A percentile compares a stretch with the other conserved stretches of the same genome.
These are phyloP conservation scores for Mastomys natalensis DNA, from an alignment of 2,113 vertebrate genomes.

Conservation along the genomic window DNA sequence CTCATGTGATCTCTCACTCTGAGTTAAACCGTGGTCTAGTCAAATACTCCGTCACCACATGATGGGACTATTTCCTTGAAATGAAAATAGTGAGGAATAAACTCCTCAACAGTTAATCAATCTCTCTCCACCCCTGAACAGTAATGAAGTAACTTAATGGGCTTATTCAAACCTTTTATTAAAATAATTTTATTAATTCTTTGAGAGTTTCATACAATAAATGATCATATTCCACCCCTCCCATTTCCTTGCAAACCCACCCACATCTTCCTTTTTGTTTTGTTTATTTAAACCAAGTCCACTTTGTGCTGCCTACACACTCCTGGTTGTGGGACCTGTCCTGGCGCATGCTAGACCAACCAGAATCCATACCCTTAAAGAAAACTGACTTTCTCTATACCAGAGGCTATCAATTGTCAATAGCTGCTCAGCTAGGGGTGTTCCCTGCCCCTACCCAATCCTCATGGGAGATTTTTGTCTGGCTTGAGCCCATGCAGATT, in stretches of 20 bases:
- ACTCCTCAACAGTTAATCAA: background rate
- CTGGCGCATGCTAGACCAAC: background rate
- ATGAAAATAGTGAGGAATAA: background rate
- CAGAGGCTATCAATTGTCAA: background rate
- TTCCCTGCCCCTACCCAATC: background rate
- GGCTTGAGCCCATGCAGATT: background rate
- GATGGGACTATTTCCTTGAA: background rate
- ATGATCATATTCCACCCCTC: background rate
- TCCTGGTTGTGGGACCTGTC: background rate
- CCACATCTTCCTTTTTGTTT: background rate
- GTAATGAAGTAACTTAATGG: background rate
- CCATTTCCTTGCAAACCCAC: background rate
- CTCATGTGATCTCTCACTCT: background rate
- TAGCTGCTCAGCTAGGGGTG: background rate
- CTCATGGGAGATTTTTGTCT: background rate
- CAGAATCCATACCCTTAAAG: background rate
- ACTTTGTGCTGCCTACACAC: background rate
- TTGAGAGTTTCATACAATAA: background rate
- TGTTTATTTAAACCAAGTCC: background rate
- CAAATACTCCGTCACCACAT: slow-evolving; percentile 1
- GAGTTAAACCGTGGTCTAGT: slow-evolving; percentile 3
- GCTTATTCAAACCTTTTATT: background rate
- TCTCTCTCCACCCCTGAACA: background rate
- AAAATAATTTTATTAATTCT: background rate
- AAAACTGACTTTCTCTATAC: background rate